Evolutionary conservation across 2,797 vertebrate genomes (phyloP), one percentile per base, ranked within the genome.

Genomic region (Coregonus suidteri): DNA sequence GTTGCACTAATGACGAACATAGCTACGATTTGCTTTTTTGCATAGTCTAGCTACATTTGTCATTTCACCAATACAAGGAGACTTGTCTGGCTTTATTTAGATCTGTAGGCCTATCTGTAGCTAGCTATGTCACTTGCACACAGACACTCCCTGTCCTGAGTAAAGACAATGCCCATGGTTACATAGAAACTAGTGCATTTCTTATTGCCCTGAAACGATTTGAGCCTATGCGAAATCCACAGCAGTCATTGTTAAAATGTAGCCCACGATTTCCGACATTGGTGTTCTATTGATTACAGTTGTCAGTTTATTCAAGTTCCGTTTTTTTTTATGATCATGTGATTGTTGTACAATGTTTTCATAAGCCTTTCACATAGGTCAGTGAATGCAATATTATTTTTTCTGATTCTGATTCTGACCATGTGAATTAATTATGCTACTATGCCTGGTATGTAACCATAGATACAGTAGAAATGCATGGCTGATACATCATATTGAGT

Each of bases 141-240:
- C 72, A 37, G 53, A 34, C 53, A 64, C 54, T 41, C 54, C 56
- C 7, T 64, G 56, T 20, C 11, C 25, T 16, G 52, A 16, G 71
- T 31, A 31, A 30, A 65, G 59, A 47, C 64, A 16, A 20, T 4
- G 54, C 34, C 73, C 73, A 31, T 74, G 73, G 73, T 64, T 74
- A 74, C 59, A 71, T 13, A 15, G 1, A n/a, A 65, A 41, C 35
- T 53, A 31, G 25, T 70, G 16, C 37, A 70, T 47, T 70, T 73
- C 5, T 9, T 59, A 73, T 56, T 34, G 52, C 4, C 51, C 4
- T 9, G 53, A 53, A 31, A 52, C 31, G 13, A 68, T 68, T 6
- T 9, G 3, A 64, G 59, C 20, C 56, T 64, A 47, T 47, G 11
- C 9, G 3, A 47, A 47, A 47, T 47, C 9, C 41, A 47, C 41